Conservation (phyloP, 2,113 vertebrate genomes). For the Taurulus bubalis region DNA sequence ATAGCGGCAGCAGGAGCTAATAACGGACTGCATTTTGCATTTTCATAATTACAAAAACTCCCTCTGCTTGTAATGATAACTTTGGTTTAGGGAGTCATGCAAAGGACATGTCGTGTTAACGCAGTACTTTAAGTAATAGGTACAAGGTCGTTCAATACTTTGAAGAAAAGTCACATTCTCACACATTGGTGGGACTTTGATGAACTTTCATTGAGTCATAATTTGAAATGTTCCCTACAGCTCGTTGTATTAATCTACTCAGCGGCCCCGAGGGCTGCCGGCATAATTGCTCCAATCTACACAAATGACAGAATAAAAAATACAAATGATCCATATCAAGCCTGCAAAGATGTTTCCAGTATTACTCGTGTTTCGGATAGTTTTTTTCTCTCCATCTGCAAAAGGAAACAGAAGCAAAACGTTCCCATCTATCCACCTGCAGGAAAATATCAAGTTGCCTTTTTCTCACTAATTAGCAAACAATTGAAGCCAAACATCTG, state of each 20-base stretch:
- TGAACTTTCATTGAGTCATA: constrained; percentile 14
- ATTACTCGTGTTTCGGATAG: not conserved
- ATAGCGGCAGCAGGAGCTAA: not conserved
- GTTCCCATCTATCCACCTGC: constrained; percentile 39
- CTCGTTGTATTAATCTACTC: constrained; percentile 34
- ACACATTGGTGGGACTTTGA: constrained; percentile 8
- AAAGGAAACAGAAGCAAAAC: not conserved
- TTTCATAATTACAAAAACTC: not conserved
- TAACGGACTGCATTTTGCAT: not conserved
- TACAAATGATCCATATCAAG: not conserved
- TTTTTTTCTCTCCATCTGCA: not conserved
- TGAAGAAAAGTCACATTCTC: not conserved
- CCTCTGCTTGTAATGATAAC: not conserved
- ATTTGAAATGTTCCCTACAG: not conserved
- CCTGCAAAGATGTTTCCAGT: not conserved
- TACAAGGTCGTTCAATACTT: not conserved
- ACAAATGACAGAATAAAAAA: constrained; percentile 25
- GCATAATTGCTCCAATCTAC: constrained; percentile 13
- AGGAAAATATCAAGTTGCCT: constrained; percentile 26
- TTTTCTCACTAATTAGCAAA: constrained; percentile 30
- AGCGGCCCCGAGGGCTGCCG: constrained; percentile 13
- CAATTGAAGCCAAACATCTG: constrained; percentile 32
- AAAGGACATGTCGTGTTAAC: constrained; percentile 11
- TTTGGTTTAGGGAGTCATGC: not conserved
- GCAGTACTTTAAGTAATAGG: not conserved